These are phyloP conservation scores for Drosophila varians DNA, from an alignment of 1,140 invertebrate species.

Conservation along the genomic window DNA sequence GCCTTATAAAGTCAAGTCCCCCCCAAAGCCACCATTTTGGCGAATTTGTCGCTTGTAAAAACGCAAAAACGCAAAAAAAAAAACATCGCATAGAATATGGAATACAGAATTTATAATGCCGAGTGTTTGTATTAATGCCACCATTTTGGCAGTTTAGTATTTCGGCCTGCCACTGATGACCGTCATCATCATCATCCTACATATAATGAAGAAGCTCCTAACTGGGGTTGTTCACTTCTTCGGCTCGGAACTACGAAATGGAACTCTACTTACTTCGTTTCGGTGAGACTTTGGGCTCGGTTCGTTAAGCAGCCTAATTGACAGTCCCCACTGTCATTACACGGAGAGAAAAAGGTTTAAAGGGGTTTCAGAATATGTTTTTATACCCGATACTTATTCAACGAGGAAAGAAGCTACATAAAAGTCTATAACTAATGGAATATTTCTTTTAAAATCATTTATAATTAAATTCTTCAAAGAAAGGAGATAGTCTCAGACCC, in stretches of 20 bases:
- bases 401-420: too few species aligned
- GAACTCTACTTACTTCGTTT: conserved; percentile 20
- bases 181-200: conserved; percentile 12
- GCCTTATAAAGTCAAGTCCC: conserved; percentile 49
- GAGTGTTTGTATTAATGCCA: neutral
- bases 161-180: neutral
- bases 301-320: conserved; percentile 70
- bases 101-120: conserved; percentile 41
- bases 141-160: neutral
- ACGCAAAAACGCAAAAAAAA: neutral
- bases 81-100: conserved; percentile 11
- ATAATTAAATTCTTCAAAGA: too few species aligned
- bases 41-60: conserved; percentile 59
- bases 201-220: neutral
- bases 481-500: too few species aligned
- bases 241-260: neutral
- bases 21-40: conserved; percentile 22
- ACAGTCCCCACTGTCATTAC: neutral
- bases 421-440: neutral
- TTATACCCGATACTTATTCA: too few species aligned
- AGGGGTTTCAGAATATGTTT: too few species aligned
- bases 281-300: conserved; percentile 24
- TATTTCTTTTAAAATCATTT: neutral
- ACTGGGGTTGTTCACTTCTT: neutral
- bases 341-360: conserved; percentile 10